Percentiles rank a stretch among this genome's conserved stretches.
Conservation (phyloP, 1,140 invertebrate genomes). For the Zaprionus tsacasi region DNA sequence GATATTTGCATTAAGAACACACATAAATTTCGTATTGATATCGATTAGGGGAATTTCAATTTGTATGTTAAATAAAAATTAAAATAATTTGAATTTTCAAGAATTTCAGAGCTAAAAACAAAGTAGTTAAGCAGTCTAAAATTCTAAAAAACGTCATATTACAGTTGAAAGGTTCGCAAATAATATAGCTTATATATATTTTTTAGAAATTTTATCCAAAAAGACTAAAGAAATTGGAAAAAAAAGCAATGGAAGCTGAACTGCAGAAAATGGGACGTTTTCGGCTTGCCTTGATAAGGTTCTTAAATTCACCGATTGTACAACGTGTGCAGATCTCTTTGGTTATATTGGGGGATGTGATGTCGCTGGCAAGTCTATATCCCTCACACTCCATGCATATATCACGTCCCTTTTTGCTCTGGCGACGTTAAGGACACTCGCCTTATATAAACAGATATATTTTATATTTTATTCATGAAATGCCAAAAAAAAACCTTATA, state of each 20-base stretch:
- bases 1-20: slow-evolving; percentile 26
- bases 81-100: slow-evolving; percentile 21
- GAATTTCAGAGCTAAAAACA: slow-evolving; percentile 10
- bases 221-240: neutral
- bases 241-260: slow-evolving; percentile 12
- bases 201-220: neutral
- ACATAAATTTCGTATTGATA: slow-evolving; percentile 52
- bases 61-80: slow-evolving; percentile 28
- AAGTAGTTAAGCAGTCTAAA: slow-evolving; percentile 9
- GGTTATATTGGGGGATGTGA: slow-evolving; percentile 43
- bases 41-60: slow-evolving; percentile 26
- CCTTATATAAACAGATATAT: neutral
- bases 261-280: neutral
- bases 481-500: slow-evolving; percentile 18
- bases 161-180: neutral
- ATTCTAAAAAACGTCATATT: slow-evolving; percentile 3
- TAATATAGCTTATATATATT: neutral
- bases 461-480: slow-evolving; percentile 1
- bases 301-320: slow-evolving; percentile 39
- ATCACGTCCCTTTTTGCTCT: slow-evolving; percentile 43
- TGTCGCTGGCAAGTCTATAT: slow-evolving; percentile 42
- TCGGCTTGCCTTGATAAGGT: slow-evolving; percentile 20
- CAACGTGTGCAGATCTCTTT: slow-evolving; percentile 30
- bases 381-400: slow-evolving; percentile 55
- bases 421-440: slow-evolving; percentile 14